These are phyloP conservation scores for Polyploca ridens DNA, from an alignment of 2,888 invertebrate species.

Conservation along the genomic window DNA sequence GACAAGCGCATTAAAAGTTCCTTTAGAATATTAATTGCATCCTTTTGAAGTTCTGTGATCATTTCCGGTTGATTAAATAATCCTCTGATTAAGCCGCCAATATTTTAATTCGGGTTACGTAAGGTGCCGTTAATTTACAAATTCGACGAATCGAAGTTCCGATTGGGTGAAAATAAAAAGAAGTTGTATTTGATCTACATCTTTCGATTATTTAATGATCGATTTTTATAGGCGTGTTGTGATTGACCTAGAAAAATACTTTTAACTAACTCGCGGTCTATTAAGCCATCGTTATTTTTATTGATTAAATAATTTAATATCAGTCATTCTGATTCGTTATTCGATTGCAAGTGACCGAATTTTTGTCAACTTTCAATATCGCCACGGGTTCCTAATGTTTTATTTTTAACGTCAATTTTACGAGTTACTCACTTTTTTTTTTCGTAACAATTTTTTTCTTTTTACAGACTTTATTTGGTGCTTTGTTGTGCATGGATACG, in stretches of 20 bases:
- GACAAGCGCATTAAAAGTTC: not conserved
- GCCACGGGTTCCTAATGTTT: not conserved
- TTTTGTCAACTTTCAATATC: not conserved
- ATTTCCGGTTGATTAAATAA: not conserved
- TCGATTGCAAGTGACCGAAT: too few species aligned
- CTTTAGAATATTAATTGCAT: not conserved
- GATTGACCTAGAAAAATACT: not conserved
- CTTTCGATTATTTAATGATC: not conserved
- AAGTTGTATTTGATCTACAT: not conserved
- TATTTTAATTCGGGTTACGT: not conserved
- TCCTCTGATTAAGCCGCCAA: not conserved
- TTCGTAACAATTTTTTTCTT: too few species aligned
- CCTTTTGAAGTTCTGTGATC: not conserved
- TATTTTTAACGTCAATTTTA: not conserved
- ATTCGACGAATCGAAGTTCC: not conserved
- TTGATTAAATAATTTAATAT: too few species aligned
- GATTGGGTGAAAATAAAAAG: slow-evolving; percentile 1
- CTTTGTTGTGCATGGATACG: too few species aligned
- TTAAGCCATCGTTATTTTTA: too few species aligned
- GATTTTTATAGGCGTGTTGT: not conserved
- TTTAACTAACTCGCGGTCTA: not conserved
- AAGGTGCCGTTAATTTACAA: not conserved
- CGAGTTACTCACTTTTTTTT: too few species aligned
- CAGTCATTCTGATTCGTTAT: too few species aligned
- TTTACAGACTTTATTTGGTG: too few species aligned